Conservation (phyloP, 2,797 vertebrate genomes). For the Apogon hyalosoma region DNA sequence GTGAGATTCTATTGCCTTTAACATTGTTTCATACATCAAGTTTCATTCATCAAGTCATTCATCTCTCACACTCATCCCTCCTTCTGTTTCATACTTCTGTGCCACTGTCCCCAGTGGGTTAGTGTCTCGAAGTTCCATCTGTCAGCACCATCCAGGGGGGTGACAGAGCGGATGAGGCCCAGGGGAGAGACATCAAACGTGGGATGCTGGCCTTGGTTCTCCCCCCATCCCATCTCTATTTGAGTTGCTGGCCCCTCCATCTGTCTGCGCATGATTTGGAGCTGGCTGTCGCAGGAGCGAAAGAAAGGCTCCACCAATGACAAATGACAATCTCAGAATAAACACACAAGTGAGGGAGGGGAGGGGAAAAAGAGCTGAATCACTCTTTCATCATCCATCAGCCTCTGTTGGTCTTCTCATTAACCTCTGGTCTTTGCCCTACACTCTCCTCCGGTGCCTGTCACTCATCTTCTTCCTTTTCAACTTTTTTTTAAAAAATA, state of each 20-base stretch:
- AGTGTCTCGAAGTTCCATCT: slow-evolving; percentile 78
- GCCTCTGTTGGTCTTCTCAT: slow-evolving; percentile 67
- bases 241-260: slow-evolving; percentile 74
- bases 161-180: slow-evolving; percentile 78
- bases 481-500: not conserved
- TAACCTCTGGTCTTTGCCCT: slow-evolving; percentile 62
- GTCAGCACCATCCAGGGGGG: slow-evolving; percentile 71
- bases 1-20: slow-evolving; percentile 47
- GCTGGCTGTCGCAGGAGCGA: slow-evolving; percentile 64
- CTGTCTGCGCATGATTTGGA: slow-evolving; percentile 79
- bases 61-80: slow-evolving; percentile 72
- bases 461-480: slow-evolving; percentile 47
- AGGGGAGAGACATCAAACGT: slow-evolving; percentile 80
- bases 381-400: slow-evolving; percentile 77
- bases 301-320: slow-evolving; percentile 74
- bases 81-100: slow-evolving; percentile 77
- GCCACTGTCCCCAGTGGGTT: slow-evolving; percentile 70
- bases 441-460: slow-evolving; percentile 54
- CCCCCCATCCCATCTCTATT: slow-evolving; percentile 66
- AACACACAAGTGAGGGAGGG: slow-evolving; percentile 61
- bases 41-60: slow-evolving; percentile 68
- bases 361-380: slow-evolving; percentile 70
- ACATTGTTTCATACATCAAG: slow-evolving; percentile 57
- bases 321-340: slow-evolving; percentile 82
- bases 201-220: slow-evolving; percentile 74